Conservation (phyloP, 1,140 invertebrate species). For the Drosophila eugracilis region DNA sequence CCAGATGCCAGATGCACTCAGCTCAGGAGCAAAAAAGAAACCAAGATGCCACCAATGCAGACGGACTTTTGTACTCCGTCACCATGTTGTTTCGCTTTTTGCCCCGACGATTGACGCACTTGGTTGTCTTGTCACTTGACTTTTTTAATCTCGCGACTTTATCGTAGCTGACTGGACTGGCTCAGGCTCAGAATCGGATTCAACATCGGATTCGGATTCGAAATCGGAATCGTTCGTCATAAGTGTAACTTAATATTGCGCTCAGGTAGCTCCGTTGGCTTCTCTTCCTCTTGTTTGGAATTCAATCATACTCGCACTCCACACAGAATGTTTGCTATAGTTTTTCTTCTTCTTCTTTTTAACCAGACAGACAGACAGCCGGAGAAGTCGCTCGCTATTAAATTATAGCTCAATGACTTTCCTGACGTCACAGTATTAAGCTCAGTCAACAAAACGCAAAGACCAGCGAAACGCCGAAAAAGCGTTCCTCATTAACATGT, state of each 20-base stretch:
- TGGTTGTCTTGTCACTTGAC: conserved; percentile 79
- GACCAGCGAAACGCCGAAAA: conserved; percentile 25
- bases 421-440: conserved; percentile 81
- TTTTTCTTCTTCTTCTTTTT: conserved; percentile 16
- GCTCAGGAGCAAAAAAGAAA: conserved; percentile 10
- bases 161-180: conserved; percentile 61
- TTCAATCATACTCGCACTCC: conserved; percentile 39
- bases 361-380: conserved; percentile 26
- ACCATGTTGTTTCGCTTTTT: conserved; percentile 38
- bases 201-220: conserved; percentile 30
- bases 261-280: conserved; percentile 60
- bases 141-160: conserved; percentile 82
- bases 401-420: conserved; percentile 80
- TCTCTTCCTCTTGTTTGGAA: conserved; percentile 38
- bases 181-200: conserved; percentile 58
- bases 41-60: conserved; percentile 28
- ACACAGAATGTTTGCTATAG: conserved; percentile 74
- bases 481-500: conserved; percentile 48
- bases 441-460: conserved; percentile 34
- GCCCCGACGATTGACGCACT: conserved; percentile 69
- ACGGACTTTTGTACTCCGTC: conserved; percentile 56
- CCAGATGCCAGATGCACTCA: conserved; percentile 19
- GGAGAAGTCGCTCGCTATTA: conserved; percentile 61
- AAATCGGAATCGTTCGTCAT: conserved; percentile 46
- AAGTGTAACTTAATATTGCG: conserved; percentile 74